Base-by-base conservation (phyloP, 2,888 invertebrate genomes). In the Nomada ferruginata region DNA sequence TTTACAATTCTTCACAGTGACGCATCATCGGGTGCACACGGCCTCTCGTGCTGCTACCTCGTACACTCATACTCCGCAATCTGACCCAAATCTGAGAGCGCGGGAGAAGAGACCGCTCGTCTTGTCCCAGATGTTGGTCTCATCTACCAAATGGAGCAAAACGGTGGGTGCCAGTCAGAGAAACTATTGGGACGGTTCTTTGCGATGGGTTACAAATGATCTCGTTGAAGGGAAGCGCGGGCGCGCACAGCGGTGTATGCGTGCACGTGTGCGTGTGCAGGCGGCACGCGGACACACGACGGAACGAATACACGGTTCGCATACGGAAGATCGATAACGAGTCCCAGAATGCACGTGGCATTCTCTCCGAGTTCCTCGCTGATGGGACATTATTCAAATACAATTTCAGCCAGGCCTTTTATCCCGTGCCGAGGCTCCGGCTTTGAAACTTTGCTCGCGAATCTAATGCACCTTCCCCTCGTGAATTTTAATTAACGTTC, bases 81-180 rank as follows among this genome's bases (percentile, higher is more conserved):
- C 92, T 91, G 92, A 91, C 91, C 91, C 87, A 91, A 89, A 92
- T 92, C 91, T 89, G 84, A 64, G 78, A 79, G 80, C 75, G 76
- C 82, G 74, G 59, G 80, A 78, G 76, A 76, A 59, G 74, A 82
- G 63, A 36, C 71, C 80, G 83, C 76, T 82, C 82, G 75, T 75
- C 76, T 81, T 66, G 79, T 77, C 79, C 82, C 91, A 91, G 90
- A 91, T 91, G 91, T 84, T 89, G 84, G 85, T 86, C 87, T 89
- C 90, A 89, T 92, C 87, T 86, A 79, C 84, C 89, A 91, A 91
- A 87, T 90, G 90, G 91, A 91, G 88, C 90, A 69, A 75, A 65
- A 78, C 86, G 81, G 50, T 65, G 83, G 61, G 42, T 68, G 76
- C 71, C 76, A 52, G 81, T 72, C 77, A 26, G 64, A 74, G 71